Evolutionary conservation across 1,140 invertebrate genomes (phyloP).

Genomic region (Phymorhynchus buccinoides): DNA sequence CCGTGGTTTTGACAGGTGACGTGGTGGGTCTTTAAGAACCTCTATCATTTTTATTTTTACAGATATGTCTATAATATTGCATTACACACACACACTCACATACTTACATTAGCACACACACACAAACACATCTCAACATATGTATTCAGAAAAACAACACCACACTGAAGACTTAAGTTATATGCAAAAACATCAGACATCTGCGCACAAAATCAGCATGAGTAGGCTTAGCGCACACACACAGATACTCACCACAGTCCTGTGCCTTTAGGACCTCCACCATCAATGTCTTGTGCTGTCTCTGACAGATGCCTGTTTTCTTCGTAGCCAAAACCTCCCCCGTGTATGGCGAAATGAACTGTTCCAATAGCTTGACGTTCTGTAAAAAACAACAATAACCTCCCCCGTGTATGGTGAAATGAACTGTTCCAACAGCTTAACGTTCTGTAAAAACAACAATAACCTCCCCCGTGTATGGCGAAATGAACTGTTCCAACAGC

Average conservation of each 20-base stretch:
- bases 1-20: no score
- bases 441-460: slow-evolving; percentile 81
- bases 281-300: slow-evolving; percentile 82
- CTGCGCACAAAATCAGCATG: no score
- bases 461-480: slow-evolving; percentile 84
- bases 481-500: slow-evolving; percentile 92
- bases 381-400: slow-evolving; percentile 71
- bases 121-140: no score
- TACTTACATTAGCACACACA: no score
- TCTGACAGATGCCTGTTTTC: slow-evolving; percentile 81
- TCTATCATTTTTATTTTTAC: no score
- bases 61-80: no score
- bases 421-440: slow-evolving; percentile 88
- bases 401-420: slow-evolving; percentile 87
- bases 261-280: slow-evolving; percentile 85
- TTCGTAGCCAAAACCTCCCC: slow-evolving; percentile 78
- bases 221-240: no score
- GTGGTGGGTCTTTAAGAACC: no score
- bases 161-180: no score
- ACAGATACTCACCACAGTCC: slow-evolving; percentile 83
- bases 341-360: slow-evolving; percentile 90
- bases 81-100: no score
- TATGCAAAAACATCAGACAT: no score
- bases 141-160: no score
- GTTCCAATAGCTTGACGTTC: slow-evolving; percentile 88